Evolutionary conservation across 2,888 invertebrate species (phyloP).

Genomic region (Drosophila siamana): DNA sequence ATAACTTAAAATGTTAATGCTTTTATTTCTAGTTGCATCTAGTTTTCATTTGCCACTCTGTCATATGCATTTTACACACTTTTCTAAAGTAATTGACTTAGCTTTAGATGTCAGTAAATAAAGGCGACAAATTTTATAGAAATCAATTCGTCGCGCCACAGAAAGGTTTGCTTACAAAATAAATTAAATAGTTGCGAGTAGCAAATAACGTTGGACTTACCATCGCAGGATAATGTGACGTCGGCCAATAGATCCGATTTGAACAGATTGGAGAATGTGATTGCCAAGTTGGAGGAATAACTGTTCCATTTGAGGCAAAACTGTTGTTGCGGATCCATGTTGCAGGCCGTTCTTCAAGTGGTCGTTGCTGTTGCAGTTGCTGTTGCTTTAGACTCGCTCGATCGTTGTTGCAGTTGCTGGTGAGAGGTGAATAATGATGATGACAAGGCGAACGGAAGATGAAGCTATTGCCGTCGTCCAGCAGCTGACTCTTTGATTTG

Average conservation of each 20-base stretch:
- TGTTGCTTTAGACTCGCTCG: conserved; percentile 16
- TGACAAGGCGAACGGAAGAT: conserved; percentile 35
- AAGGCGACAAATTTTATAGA: too few species aligned
- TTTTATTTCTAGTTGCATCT: too few species aligned
- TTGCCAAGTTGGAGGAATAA: conserved; percentile 96
- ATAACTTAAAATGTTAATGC: too few species aligned
- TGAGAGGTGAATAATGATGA: conserved; percentile 4
- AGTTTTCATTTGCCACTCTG: too few species aligned
- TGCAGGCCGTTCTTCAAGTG: conserved; percentile 39
- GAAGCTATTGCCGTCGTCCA: conserved; percentile 30
- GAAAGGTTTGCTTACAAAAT: not conserved
- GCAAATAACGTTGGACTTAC: conserved; percentile 87
- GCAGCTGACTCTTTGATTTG: conserved; percentile 20
- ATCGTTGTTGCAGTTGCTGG: not conserved
- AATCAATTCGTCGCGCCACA: too few species aligned
- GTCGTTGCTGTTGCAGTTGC: conserved; percentile 4
- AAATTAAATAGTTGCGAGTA: not conserved
- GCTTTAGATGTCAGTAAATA: too few species aligned
- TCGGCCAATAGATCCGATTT: conserved; percentile 96
- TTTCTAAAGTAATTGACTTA: too few species aligned
- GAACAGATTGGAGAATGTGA: conserved; percentile 96
- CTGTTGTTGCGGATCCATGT: conserved; percentile 97
- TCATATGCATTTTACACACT: too few species aligned
- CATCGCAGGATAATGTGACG: conserved; percentile 97
- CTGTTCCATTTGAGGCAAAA: conserved; percentile 98